Evolutionary conservation across 2,888 invertebrate genomes (phyloP).

Genomic region (Sthenelais limicola): DNA sequence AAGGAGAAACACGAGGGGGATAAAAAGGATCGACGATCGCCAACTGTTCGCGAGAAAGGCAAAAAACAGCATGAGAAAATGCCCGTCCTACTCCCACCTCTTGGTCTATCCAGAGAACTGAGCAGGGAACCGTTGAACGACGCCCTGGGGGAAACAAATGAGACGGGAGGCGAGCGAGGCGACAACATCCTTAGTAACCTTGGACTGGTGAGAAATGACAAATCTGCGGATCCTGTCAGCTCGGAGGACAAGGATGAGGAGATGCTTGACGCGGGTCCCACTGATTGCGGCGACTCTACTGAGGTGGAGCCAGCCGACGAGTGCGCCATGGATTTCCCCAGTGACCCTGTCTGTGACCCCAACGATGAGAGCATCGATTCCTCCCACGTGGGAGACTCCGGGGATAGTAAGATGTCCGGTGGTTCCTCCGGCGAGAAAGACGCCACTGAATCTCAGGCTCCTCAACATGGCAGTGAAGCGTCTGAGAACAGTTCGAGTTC

Average conservation of each 20-base stretch:
- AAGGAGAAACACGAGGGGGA: constrained; percentile 4
- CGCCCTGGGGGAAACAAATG: background rate
- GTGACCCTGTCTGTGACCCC: constrained; percentile 20
- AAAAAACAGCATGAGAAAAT: background rate
- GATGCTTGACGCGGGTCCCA: no score
- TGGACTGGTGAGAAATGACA: background rate
- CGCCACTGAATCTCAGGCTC: no score
- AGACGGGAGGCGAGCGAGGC: background rate
- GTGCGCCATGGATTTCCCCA: constrained; percentile 16
- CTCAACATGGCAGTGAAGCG: no score
- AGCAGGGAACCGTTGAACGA: background rate
- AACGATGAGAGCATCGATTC: constrained; percentile 4
- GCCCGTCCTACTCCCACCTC: background rate
- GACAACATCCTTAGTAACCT: constrained; percentile 15
- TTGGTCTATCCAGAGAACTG: background rate
- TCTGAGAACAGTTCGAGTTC: no score
- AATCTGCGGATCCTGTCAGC: no score
- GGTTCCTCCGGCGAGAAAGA: no score
- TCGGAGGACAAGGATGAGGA: no score
- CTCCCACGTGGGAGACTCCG: no score
- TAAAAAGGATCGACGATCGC: background rate
- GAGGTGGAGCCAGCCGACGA: background rate
- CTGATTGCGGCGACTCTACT: no score
- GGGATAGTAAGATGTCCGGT: no score
- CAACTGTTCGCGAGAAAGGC: background rate